phyloP scores from a whole-genome alignment of 2,888 invertebrate species.

The Omphaloscelis lunosa region DNA sequence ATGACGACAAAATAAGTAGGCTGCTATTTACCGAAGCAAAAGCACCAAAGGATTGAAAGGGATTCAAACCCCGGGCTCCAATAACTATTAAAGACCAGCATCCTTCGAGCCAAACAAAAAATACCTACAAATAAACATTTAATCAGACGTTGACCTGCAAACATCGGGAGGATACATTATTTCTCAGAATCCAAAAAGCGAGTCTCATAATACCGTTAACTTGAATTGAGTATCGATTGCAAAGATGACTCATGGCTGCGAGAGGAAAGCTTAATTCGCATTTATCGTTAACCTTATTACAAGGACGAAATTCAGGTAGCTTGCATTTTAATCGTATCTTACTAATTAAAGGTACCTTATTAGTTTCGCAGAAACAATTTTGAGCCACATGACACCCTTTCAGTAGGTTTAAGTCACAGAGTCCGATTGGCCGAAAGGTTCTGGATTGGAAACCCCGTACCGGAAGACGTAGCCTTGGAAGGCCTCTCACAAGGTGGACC shows the following conservation, averaged over 20 bases:
- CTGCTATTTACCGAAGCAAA: not conserved
- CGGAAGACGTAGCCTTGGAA: too few relatives aligned
- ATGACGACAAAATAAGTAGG: not conserved
- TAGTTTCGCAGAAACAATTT: not conserved
- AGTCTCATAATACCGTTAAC: slow-evolving; percentile 7
- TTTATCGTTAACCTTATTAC: not conserved
- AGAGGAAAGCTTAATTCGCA: not conserved
- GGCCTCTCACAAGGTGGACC: too few relatives aligned
- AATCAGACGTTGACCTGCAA: slow-evolving; percentile 35
- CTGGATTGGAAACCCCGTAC: too few relatives aligned
- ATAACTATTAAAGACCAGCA: too few relatives aligned
- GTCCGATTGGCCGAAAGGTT: too few relatives aligned
- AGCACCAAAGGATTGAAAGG: not conserved
- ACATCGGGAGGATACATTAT: not conserved
- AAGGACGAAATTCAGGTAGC: not conserved
- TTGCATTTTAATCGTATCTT: not conserved
- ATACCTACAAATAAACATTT: not conserved
- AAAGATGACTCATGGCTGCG: not conserved
- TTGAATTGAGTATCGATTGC: slow-evolving; percentile 5
- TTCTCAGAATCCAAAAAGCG: slow-evolving; percentile 24
- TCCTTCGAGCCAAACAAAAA: not conserved
- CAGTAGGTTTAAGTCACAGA: not conserved
- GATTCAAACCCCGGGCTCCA: not conserved
- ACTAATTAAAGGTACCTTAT: not conserved
- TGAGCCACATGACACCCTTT: not conserved